phyloP scores from a whole-genome alignment of 2,797 vertebrate species.

The Betta splendens region DNA sequence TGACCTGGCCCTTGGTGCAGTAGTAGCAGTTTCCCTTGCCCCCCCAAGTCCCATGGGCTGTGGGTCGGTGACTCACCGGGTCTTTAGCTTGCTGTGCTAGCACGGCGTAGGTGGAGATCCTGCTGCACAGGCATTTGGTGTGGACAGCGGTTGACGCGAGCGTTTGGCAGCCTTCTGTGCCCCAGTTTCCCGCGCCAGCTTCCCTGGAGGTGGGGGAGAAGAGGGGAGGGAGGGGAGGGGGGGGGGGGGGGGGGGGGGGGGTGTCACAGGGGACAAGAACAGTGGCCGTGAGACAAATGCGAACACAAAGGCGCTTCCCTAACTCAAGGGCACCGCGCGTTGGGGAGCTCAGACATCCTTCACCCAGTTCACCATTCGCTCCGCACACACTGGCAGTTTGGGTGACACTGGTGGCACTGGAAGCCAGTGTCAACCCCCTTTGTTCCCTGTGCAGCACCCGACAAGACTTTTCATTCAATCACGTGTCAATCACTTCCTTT shows the following conservation, averaged over 20 bases:
- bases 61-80: conserved; percentile 85
- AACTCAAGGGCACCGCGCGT: conserved; percentile 3
- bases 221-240: background rate
- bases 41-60: conserved; percentile 29
- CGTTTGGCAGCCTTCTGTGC: conserved; percentile 96
- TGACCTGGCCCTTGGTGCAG: conserved; percentile 40
- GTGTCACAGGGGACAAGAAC: conserved; percentile 47
- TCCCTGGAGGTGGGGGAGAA: conserved; percentile 85
- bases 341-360: conserved; percentile 5
- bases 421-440: conserved; percentile 34
- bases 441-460: conserved; percentile 25
- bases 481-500: conserved; percentile 14
- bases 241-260: conserved; percentile 24
- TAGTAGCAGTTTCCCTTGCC: conserved; percentile 28
- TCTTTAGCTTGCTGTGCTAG: conserved; percentile 95
- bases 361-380: conserved; percentile 20
- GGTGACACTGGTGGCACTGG: conserved; percentile 26
- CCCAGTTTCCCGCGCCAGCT: conserved; percentile 93
- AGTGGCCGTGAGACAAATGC: conserved; percentile 42
- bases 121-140: conserved; percentile 98
- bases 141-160: conserved; percentile 90
- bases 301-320: conserved; percentile 3
- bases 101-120: conserved; percentile 94
- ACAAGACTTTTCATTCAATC: conserved; percentile 31
- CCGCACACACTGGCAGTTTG: conserved; percentile 31